These are phyloP conservation scores for Sardina pilchardus DNA, from an alignment of 2,113 vertebrate genomes.

Conservation along the genomic window DNA sequence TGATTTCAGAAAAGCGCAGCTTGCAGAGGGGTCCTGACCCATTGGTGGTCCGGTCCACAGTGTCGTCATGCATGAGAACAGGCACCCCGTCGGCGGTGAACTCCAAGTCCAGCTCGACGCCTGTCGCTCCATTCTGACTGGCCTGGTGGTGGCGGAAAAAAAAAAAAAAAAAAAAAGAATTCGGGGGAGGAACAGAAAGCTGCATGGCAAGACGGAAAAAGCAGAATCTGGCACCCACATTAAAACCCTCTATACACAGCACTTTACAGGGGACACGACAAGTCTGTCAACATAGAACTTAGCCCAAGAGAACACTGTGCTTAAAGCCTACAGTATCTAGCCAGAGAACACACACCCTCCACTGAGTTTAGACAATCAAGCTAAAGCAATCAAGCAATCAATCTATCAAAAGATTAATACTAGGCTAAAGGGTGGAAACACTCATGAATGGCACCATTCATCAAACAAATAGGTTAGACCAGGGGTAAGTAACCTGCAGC, in stretches of 20 bases:
- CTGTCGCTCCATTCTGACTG: slow-evolving; percentile 85
- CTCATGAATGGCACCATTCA: no score
- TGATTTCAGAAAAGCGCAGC: slow-evolving; percentile 80
- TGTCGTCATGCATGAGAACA: slow-evolving; percentile 92
- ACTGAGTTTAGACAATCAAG: background rate
- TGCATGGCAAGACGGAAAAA: background rate
- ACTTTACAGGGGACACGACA: background rate
- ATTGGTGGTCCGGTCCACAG: slow-evolving; percentile 91
- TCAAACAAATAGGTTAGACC: no score
- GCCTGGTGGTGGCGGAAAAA: slow-evolving; percentile 69
- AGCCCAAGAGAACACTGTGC: background rate
- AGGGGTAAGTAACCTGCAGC: no score
- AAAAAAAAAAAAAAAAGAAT: background rate
- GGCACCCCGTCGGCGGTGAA: slow-evolving; percentile 90
- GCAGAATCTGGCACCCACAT: background rate
- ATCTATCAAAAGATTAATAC: background rate
- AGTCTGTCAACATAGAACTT: background rate
- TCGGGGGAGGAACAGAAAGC: slow-evolving; percentile 3
- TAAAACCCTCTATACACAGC: background rate
- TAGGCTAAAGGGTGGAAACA: no score
- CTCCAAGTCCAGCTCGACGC: slow-evolving; percentile 92
- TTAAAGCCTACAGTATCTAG: background rate
- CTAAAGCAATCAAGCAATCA: no score
- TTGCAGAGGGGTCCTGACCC: slow-evolving; percentile 81
- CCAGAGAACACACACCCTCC: background rate